Evolutionary conservation across 2,113 vertebrate species (phyloP).

Genomic region (Alligator sinensis): DNA sequence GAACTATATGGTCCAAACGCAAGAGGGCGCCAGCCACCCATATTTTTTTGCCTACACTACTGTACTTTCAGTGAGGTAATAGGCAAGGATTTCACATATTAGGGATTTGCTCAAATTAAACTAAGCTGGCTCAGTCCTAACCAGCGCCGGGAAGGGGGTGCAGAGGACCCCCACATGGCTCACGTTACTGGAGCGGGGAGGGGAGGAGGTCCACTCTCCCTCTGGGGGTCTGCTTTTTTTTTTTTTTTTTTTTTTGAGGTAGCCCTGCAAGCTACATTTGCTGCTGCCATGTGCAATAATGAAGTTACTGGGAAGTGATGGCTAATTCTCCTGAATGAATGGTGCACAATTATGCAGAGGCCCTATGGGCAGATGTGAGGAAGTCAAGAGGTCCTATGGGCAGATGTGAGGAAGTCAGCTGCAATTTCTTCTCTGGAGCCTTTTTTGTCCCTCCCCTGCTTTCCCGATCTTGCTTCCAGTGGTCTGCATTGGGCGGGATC

Average conservation of each 20-base stretch:
- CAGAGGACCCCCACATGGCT: background rate
- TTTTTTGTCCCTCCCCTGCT: background rate
- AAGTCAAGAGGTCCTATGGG: too few relatives aligned
- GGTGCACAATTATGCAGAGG: background rate
- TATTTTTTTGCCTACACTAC: background rate
- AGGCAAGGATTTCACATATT: background rate
- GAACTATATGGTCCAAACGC: background rate
- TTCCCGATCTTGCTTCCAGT: background rate
- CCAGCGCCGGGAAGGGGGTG: background rate
- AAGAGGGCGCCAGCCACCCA: conserved; percentile 64
- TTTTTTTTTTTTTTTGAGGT: background rate
- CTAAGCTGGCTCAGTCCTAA: background rate
- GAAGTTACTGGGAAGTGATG: background rate
- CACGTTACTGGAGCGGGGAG: background rate
- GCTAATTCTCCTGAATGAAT: background rate
- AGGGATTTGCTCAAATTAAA: background rate
- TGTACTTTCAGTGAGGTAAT: background rate
- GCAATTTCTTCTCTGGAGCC: too few relatives aligned
- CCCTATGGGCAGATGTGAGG: background rate
- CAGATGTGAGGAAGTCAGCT: too few relatives aligned
- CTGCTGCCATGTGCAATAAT: background rate
- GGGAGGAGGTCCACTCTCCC: too few relatives aligned
- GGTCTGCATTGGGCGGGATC: background rate
- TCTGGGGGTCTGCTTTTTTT: background rate
- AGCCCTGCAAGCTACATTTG: background rate